These are phyloP conservation scores for Triplophysa bombifrons DNA, from an alignment of 2,797 vertebrate species.

Conservation along the genomic window DNA sequence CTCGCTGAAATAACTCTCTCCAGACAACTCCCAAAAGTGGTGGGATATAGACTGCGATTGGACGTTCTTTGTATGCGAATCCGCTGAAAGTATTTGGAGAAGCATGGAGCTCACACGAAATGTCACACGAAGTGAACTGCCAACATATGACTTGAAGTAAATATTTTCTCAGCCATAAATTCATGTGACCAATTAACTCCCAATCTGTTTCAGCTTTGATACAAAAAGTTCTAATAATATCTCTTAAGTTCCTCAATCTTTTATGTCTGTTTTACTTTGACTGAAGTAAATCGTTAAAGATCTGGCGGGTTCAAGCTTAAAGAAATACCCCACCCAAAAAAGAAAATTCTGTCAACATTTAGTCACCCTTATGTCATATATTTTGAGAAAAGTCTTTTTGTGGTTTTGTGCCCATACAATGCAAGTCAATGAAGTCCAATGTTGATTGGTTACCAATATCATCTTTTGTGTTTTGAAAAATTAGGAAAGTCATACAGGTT, in stretches of 20 bases:
- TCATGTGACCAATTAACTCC: constrained; percentile 61
- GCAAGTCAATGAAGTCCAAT: too few relatives aligned
- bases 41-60: constrained; percentile 51
- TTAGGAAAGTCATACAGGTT: too few relatives aligned
- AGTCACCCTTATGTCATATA: too few relatives aligned
- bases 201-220: constrained; percentile 59
- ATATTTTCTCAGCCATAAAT: constrained; percentile 59
- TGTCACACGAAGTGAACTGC: constrained; percentile 59
- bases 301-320: constrained; percentile 52
- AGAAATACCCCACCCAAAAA: too few relatives aligned
- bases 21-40: constrained; percentile 64
- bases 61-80: constrained; percentile 58
- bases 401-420: too few relatives aligned
- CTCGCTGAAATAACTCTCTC: constrained; percentile 67
- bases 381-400: too few relatives aligned
- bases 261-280: constrained; percentile 35
- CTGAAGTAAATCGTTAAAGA: constrained; percentile 48
- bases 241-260: constrained; percentile 35
- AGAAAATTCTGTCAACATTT: too few relatives aligned
- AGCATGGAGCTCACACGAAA: constrained; percentile 56
- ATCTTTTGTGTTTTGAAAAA: too few relatives aligned
- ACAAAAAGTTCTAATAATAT: constrained; percentile 47
- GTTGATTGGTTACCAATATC: too few relatives aligned
- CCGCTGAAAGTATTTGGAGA: constrained; percentile 58
- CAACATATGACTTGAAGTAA: constrained; percentile 62